Conservation (phyloP, 53 echinoderm and acorn worm species). For the Patiria pectinifera region DNA sequence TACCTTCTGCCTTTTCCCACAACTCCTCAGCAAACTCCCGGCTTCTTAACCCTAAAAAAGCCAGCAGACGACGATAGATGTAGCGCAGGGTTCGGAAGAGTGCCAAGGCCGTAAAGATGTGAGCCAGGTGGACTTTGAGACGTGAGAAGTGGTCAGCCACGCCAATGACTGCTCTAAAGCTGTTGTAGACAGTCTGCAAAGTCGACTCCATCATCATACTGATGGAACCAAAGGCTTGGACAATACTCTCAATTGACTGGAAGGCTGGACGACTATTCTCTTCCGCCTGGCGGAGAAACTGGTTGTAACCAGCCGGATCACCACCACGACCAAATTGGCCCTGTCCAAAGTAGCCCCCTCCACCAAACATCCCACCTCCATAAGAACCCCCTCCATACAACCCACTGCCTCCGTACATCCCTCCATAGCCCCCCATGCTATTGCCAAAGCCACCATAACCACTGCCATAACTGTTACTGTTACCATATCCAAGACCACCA, state of each 20-base stretch:
- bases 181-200: slow-evolving; percentile 94
- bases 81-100: slow-evolving; percentile 89
- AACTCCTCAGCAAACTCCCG: slow-evolving; percentile 85
- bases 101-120: slow-evolving; percentile 86
- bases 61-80: slow-evolving; percentile 74
- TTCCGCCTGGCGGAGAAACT: slow-evolving; percentile 88
- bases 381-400: slow-evolving; percentile 67
- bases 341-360: slow-evolving; percentile 53
- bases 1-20: slow-evolving; percentile 81
- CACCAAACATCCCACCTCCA: slow-evolving; percentile 61
- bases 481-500: slow-evolving; percentile 45
- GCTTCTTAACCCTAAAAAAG: slow-evolving; percentile 71
- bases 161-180: slow-evolving; percentile 93
- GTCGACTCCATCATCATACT: slow-evolving; percentile 99
- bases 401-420: slow-evolving; percentile 44
- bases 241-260: slow-evolving; percentile 98
- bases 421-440: slow-evolving; percentile 53
- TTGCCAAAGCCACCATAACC: slow-evolving; percentile 19
- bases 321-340: slow-evolving; percentile 51
- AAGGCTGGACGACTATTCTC: slow-evolving; percentile 95
- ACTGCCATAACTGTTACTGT: neutral
- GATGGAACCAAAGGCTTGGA: slow-evolving; percentile 92
- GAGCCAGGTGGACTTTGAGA: slow-evolving; percentile 89
- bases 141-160: slow-evolving; percentile 97
- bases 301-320: slow-evolving; percentile 67